A percentile compares a stretch with the other conserved stretches of the same genome.
phyloP scores from a whole-genome alignment of 2,888 invertebrate genomes.

The Habroteleia sp. region DNA sequence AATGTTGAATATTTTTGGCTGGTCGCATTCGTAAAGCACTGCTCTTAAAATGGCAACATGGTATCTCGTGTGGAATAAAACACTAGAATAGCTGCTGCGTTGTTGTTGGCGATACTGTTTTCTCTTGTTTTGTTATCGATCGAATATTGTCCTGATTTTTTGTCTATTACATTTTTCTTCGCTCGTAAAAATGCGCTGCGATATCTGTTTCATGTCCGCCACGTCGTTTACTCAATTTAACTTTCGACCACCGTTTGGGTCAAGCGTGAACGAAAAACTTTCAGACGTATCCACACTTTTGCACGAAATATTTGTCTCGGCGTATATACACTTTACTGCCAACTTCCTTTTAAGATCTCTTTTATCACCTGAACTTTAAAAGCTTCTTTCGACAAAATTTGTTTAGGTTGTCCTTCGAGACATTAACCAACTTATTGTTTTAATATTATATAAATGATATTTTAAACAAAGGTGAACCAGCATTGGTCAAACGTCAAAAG shows the following conservation, averaged over 20 bases:
- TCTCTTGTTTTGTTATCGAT: conserved; percentile 61
- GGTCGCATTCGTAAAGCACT: conserved; percentile 49
- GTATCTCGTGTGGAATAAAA: conserved; percentile 56
- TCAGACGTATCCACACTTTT: conserved; percentile 44
- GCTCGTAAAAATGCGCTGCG: conserved; percentile 51
- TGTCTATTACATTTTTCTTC: conserved; percentile 63
- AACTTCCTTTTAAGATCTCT: conserved; percentile 32
- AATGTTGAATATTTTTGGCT: conserved; percentile 38
- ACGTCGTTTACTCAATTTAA: conserved; percentile 60
- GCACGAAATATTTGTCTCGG: conserved; percentile 58
- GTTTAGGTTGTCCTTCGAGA: too few relatives aligned
- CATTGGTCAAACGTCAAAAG: too few relatives aligned
- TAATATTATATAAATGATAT: too few relatives aligned
- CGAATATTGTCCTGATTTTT: conserved; percentile 62
- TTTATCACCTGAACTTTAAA: conserved; percentile 50
- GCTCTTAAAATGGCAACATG: conserved; percentile 32
- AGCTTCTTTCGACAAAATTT: conserved; percentile 36
- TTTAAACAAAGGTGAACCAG: too few relatives aligned
- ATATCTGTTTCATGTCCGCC: conserved; percentile 57
- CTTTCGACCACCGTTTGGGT: conserved; percentile 58
- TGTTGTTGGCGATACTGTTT: conserved; percentile 47
- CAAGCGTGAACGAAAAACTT: conserved; percentile 64
- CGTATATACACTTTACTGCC: conserved; percentile 38
- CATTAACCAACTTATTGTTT: too few relatives aligned
- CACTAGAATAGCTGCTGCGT: conserved; percentile 31